Conservation (phyloP, 2,113 vertebrate genomes). For the Nyctereutes procyonoides region DNA sequence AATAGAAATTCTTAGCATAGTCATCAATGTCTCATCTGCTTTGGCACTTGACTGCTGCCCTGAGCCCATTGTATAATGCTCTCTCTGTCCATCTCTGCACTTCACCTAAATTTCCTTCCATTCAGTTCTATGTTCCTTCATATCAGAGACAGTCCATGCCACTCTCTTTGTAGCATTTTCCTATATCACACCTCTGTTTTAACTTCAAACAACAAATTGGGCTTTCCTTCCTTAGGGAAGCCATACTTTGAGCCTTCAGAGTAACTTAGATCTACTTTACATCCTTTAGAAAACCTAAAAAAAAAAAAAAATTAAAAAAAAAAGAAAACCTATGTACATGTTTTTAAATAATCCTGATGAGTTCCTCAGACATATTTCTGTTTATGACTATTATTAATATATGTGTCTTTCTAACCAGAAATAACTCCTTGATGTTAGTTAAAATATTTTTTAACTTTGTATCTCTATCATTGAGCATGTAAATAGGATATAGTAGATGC, state of each 20-base stretch:
- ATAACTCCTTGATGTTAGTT: neutral
- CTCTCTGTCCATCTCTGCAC: neutral
- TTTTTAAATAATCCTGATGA: neutral
- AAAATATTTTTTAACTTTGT: neutral
- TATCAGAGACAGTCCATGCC: neutral
- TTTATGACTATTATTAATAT: neutral
- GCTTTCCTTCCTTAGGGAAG: neutral
- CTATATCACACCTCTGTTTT: neutral
- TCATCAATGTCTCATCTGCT: neutral
- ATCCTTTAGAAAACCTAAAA: neutral
- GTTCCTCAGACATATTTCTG: neutral
- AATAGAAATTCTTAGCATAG: neutral
- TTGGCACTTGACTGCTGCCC: neutral
- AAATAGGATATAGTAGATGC: neutral
- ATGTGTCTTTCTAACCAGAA: neutral
- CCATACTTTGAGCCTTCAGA: too few species aligned
- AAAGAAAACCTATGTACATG: neutral
- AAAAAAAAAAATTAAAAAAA: too few species aligned
- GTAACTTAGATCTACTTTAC: neutral
- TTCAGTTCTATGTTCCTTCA: neutral
- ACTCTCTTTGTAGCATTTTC: neutral
- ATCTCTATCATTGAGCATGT: neutral
- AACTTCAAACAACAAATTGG: neutral
- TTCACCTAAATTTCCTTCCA: rapidly evolving
- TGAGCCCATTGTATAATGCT: neutral